A percentile compares a stretch with the other conserved stretches of the same genome.
Evolutionary conservation across 1,140 invertebrate species (phyloP).

Genomic region (Theocolax elegans): DNA sequence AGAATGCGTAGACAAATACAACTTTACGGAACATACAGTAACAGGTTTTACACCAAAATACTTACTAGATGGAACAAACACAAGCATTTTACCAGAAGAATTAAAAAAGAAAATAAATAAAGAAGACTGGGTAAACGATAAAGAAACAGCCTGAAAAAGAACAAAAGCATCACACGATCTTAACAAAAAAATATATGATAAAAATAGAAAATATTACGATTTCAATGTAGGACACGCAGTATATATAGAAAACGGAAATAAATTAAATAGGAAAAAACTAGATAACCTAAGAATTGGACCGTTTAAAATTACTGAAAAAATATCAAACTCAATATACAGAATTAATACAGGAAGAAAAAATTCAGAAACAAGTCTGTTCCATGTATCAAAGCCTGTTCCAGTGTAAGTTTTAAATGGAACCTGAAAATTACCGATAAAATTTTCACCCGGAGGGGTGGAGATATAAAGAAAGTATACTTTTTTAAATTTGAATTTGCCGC

Average conservation of each 20-base stretch:
- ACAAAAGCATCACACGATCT: slow-evolving; percentile 21
- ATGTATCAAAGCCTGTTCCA: slow-evolving; percentile 46
- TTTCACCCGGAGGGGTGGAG: too few relatives aligned
- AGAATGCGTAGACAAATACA: slow-evolving; percentile 34
- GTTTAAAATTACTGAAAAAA: slow-evolving; percentile 44
- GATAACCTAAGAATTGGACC: slow-evolving; percentile 49
- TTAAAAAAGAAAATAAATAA: slow-evolving; percentile 11
- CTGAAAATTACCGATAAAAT: too few relatives aligned
- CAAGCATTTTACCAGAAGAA: slow-evolving; percentile 14
- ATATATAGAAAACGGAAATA: slow-evolving; percentile 51
- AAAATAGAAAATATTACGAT: slow-evolving; percentile 39
- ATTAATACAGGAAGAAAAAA: slow-evolving; percentile 6
- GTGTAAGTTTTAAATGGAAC: too few relatives aligned
- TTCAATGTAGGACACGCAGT: slow-evolving; percentile 42
- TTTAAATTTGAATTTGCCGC: too few relatives aligned
- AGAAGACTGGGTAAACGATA: slow-evolving; percentile 10
- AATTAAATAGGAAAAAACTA: slow-evolving; percentile 47
- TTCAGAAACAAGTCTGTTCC: slow-evolving; percentile 46
- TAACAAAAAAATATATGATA: slow-evolving; percentile 35
- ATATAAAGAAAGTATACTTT: too few relatives aligned
- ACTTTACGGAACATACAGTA: slow-evolving; percentile 31
- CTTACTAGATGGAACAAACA: slow-evolving; percentile 25
- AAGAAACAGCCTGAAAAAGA: slow-evolving; percentile 23
- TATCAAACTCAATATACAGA: slow-evolving; percentile 27
- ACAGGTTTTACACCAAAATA: slow-evolving; percentile 31